These are phyloP conservation scores for Hippocampus kuda DNA, from an alignment of 2,797 vertebrate species.

Conservation along the genomic window DNA sequence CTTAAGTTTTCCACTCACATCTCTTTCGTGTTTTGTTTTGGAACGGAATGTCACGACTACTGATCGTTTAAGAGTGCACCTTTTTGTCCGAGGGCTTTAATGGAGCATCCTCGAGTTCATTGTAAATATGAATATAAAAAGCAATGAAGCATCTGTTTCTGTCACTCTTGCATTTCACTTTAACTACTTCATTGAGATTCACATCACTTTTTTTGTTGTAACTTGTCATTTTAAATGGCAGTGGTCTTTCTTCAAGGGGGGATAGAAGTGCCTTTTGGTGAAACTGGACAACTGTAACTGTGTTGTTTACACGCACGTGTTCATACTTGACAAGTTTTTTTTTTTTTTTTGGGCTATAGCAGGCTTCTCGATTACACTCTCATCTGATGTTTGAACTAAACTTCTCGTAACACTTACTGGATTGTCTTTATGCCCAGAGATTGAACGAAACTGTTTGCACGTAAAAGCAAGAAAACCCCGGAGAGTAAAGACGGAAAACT, in stretches of 20 bases:
- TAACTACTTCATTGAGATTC: conserved; percentile 25
- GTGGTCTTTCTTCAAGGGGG: conserved; percentile 3
- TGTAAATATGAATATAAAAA: conserved; percentile 48
- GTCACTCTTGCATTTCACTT: conserved; percentile 10
- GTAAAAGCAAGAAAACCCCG: neutral
- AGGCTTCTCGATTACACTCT: conserved; percentile 10
- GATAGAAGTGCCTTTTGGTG: conserved; percentile 51
- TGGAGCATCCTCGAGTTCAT: conserved; percentile 13
- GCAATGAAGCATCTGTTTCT: conserved; percentile 22
- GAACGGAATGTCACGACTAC: conserved; percentile 46
- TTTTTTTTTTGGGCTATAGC: neutral
- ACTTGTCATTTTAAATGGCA: conserved; percentile 19
- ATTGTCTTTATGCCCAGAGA: conserved; percentile 1
- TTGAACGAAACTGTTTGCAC: neutral
- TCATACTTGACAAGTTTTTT: conserved; percentile 2
- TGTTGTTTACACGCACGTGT: conserved; percentile 23
- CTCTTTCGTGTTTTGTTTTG: conserved; percentile 22
- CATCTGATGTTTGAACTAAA: conserved; percentile 10
- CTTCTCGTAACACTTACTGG: neutral
- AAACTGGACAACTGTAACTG: conserved; percentile 13
- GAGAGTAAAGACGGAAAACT: conserved; percentile 10
- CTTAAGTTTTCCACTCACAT: conserved; percentile 11
- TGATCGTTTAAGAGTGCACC: conserved; percentile 37
- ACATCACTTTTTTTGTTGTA: conserved; percentile 14
- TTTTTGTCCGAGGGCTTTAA: conserved; percentile 14